A percentile compares a stretch with the other conserved stretches of the same genome.
Evolutionary conservation across 2,797 vertebrate genomes (phyloP).

Genomic region (Chanos chanos): DNA sequence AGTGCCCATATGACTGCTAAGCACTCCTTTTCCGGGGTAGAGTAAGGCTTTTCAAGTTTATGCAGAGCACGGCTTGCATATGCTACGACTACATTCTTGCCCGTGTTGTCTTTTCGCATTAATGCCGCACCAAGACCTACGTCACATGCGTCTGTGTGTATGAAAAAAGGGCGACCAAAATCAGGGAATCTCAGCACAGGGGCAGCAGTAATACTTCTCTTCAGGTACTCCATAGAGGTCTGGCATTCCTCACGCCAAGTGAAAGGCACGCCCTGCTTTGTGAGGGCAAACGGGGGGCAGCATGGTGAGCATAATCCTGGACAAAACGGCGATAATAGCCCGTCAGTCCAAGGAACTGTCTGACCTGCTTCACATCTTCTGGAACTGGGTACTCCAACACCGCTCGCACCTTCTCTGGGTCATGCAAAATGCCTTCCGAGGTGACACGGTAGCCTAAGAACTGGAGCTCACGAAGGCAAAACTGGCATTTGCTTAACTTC

Average conservation of each 20-base stretch:
- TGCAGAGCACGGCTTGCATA: no score
- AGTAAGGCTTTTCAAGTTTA: no score
- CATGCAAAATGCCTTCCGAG: background rate
- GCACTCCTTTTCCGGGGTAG: no score
- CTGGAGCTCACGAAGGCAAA: background rate
- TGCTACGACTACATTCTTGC: no score
- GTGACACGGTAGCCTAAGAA: background rate
- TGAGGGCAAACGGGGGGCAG: background rate
- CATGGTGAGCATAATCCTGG: background rate
- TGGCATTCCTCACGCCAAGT: background rate
- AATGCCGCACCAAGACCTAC: no score
- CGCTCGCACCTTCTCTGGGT: slow-evolving; percentile 1
- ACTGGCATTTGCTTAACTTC: background rate
- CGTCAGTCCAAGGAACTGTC: background rate
- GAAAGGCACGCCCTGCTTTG: background rate
- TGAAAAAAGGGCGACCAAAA: no score
- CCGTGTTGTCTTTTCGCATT: no score
- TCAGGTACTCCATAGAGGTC: no score
- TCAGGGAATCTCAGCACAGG: no score
- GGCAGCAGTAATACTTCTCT: no score
- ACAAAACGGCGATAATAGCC: background rate
- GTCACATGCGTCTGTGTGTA: no score
- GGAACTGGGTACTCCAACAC: background rate
- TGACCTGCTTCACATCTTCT: background rate
- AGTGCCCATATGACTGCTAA: no score